Evolutionary conservation across 2,113 vertebrate species (phyloP).

Genomic region (Asarcornis scutulata): DNA sequence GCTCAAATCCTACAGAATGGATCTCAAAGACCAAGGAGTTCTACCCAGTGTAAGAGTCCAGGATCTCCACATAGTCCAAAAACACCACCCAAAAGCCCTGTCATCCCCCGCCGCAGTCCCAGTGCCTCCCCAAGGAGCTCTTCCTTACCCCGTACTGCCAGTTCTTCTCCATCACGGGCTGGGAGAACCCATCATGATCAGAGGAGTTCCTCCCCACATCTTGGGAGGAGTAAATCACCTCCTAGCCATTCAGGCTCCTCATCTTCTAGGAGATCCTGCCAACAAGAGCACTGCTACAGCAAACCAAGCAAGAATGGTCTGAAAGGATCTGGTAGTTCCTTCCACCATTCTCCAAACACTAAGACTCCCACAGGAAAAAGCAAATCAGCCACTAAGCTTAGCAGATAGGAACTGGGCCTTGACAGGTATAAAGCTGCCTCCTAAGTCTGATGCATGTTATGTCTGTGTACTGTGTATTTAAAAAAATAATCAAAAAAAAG

Average conservation of each 20-base stretch:
- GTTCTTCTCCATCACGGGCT: conserved; percentile 92
- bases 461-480: conserved; percentile 78
- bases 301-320: conserved; percentile 84
- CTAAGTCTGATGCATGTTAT: conserved; percentile 79
- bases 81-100: conserved; percentile 89
- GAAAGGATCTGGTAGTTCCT: conserved; percentile 79
- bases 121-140: conserved; percentile 94
- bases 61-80: conserved; percentile 85
- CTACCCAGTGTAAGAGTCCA: conserved; percentile 83
- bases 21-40: conserved; percentile 82
- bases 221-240: conserved; percentile 93
- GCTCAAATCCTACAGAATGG: conserved; percentile 95
- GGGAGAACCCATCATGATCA: conserved; percentile 87
- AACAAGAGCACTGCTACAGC: conserved; percentile 89
- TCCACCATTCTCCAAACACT: conserved; percentile 81
- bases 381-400: conserved; percentile 93
- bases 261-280: conserved; percentile 89
- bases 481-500: conserved; percentile 40
- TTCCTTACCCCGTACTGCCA: conserved; percentile 93
- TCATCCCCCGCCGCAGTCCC: conserved; percentile 89
- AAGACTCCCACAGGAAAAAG: conserved; percentile 86
- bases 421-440: conserved; percentile 69
- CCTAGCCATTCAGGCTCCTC: conserved; percentile 96
- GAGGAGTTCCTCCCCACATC: conserved; percentile 84
- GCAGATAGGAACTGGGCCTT: conserved; percentile 89